Base-by-base conservation (phyloP, 2,113 vertebrate species). In the Zosterops borbonicus region DNA sequence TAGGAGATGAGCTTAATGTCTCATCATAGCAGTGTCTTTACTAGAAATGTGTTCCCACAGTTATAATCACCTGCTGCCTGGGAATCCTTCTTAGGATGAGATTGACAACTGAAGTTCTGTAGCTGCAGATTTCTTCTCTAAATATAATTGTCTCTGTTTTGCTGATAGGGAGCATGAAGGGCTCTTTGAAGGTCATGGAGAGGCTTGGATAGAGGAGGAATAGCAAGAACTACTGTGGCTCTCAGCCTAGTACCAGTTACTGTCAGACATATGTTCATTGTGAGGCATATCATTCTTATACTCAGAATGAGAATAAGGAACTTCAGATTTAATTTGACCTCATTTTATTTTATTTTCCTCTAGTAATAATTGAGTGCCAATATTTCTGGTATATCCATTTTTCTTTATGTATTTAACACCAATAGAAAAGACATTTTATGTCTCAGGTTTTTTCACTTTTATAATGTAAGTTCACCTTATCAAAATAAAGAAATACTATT, bases 391-490 rank as follows among this genome's bases (percentile, higher is more conserved):
- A 41, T 52, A 91, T 87, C 18, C 19, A 6, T 2, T 60, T 58
- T 84, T 52, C 9, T 85, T 85, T 77, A 39, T 0, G 0, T 49
- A 17, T 69, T 63, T 85, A 74, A 37, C 8, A 77, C 1, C 27
- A 55, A 2, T 20, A 65, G 33, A 77, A 86, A 88, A 65, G 22
- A 60, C 1, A 33, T 39, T 68, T 85, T 76, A 62, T 46, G 5
- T 5, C 5, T 77, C 2, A 1, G 0, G 3, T 86, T 93, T 83
- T 74, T 11, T 47, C 42, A 50, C 5, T 22, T 77, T 67, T 65
- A 68, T 17, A 59, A 6, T 0, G 0, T 39, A 6, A 0, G 0
- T 35, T 20, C 14, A 33, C 29, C 8, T 11, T 73, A 59, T 18
- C 7, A 77, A 69, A 90, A 39, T 5, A 76, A 79, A 76, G 1